These are phyloP conservation scores for Drosophila pseudotakahashii DNA, from an alignment of 2,888 invertebrate genomes.

Conservation along the genomic window DNA sequence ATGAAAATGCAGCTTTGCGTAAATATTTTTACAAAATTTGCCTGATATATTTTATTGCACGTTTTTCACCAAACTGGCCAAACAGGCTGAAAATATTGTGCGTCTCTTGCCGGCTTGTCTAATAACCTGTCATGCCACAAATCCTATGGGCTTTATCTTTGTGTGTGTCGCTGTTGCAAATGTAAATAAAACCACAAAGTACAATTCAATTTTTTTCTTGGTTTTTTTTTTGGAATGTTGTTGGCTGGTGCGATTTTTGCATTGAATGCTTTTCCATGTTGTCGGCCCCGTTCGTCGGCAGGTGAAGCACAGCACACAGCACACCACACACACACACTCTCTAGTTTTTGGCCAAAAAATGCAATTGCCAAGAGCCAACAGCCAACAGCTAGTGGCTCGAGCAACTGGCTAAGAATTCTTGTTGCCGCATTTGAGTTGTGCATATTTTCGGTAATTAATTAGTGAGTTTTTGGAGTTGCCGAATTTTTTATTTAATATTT, in stretches of 20 bases:
- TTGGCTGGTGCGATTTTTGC: constrained; percentile 61
- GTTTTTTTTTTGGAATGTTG: constrained; percentile 66
- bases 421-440: constrained; percentile 31
- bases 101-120: constrained; percentile 74
- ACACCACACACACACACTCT: constrained; percentile 4
- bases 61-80: constrained; percentile 62
- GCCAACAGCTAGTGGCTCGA: constrained; percentile 16
- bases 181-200: constrained; percentile 69
- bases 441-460: constrained; percentile 76
- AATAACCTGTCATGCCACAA: constrained; percentile 83
- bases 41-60: constrained; percentile 55
- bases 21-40: constrained; percentile 53
- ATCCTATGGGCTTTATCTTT: constrained; percentile 51
- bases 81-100: constrained; percentile 70
- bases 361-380: constrained; percentile 39
- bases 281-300: constrained; percentile 52
- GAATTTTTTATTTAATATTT: constrained; percentile 44
- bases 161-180: constrained; percentile 47
- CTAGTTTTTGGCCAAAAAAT: constrained; percentile 45
- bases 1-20: constrained; percentile 39
- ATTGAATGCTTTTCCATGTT: constrained; percentile 74
- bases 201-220: constrained; percentile 72
- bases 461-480: constrained; percentile 52
- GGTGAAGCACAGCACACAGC: constrained; percentile 55
- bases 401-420: constrained; percentile 65